Percentiles rank a stretch among this genome's conserved stretches.
These are phyloP conservation scores for Drosophila navojoa DNA, from an alignment of 1,140 invertebrate genomes.

Conservation along the genomic window DNA sequence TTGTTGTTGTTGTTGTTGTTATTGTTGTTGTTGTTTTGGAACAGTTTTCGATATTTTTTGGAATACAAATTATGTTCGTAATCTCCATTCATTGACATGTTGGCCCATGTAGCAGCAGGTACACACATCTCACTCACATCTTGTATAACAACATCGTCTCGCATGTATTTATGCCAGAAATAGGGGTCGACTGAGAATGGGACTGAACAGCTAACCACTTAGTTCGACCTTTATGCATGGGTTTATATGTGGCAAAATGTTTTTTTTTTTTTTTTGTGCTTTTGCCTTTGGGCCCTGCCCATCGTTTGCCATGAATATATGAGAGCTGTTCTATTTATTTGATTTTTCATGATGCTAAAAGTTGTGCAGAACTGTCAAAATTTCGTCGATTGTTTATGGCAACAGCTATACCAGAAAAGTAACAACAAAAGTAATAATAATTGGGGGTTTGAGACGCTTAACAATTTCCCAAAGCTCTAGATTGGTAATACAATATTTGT, in stretches of 20 bases:
- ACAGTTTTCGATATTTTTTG: conserved; percentile 77
- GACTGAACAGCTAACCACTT: conserved; percentile 23
- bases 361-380: conserved; percentile 26
- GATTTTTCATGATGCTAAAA: conserved; percentile 4
- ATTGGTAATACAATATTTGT: too few relatives aligned
- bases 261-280: conserved; percentile 43
- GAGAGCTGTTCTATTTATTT: conserved; percentile 59
- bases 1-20: too few relatives aligned
- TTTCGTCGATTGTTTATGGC: conserved; percentile 18
- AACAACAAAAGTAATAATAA: conserved; percentile 5
- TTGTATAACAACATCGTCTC: conserved; percentile 1
- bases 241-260: conserved; percentile 49
- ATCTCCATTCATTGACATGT: conserved; percentile 79
- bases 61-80: conserved; percentile 81
- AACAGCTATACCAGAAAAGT: conserved; percentile 4
- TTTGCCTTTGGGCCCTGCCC: conserved; percentile 56
- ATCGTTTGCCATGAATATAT: conserved; percentile 81
- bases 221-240: conserved; percentile 71
- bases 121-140: conserved; percentile 7
- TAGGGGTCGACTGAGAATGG: conserved; percentile 23
- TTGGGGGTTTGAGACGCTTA: neutral
- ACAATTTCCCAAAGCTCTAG: too few relatives aligned
- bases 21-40: too few relatives aligned
- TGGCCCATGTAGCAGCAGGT: conserved; percentile 22
- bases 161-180: conserved; percentile 44